These are phyloP conservation scores for Tethea ocularis DNA, from an alignment of 2,888 invertebrate species.

Conservation along the genomic window DNA sequence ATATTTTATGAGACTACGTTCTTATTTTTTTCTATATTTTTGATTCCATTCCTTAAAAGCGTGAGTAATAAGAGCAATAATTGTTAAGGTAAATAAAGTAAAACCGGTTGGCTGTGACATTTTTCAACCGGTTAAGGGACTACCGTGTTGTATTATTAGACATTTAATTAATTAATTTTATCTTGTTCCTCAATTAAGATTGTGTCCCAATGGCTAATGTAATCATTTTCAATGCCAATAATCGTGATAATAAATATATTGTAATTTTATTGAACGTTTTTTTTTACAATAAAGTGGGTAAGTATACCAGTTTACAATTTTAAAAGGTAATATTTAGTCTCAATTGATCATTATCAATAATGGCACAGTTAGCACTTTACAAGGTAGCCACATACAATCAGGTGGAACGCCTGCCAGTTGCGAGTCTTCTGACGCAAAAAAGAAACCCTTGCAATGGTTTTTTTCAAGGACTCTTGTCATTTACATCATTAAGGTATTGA, in stretches of 20 bases:
- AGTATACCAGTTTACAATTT: too few relatives aligned
- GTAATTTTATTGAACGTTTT: conserved; percentile 16
- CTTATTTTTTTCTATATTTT: background rate
- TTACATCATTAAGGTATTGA: too few relatives aligned
- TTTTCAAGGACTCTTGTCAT: too few relatives aligned
- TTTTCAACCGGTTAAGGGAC: background rate
- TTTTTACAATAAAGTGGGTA: too few relatives aligned
- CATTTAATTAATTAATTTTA: background rate
- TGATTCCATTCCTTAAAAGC: background rate
- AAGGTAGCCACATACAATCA: too few relatives aligned
- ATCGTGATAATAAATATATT: conserved; percentile 18
- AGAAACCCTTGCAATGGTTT: too few relatives aligned
- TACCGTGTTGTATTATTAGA: background rate
- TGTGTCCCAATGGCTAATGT: conserved; percentile 5
- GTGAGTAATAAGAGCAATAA: conserved; percentile 2
- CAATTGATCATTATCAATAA: too few relatives aligned
- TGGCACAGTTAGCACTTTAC: too few relatives aligned
- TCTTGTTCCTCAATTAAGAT: conserved; percentile 8
- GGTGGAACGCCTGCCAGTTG: too few relatives aligned
- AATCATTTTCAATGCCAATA: conserved; percentile 11
- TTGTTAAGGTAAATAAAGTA: background rate
- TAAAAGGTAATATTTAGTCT: too few relatives aligned
- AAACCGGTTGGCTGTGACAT: conserved; percentile 5
- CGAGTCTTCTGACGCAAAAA: too few relatives aligned
- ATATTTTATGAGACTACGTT: background rate